phyloP scores from a whole-genome alignment of 2,113 vertebrate species.

The Melanostigma gelatinosum region DNA sequence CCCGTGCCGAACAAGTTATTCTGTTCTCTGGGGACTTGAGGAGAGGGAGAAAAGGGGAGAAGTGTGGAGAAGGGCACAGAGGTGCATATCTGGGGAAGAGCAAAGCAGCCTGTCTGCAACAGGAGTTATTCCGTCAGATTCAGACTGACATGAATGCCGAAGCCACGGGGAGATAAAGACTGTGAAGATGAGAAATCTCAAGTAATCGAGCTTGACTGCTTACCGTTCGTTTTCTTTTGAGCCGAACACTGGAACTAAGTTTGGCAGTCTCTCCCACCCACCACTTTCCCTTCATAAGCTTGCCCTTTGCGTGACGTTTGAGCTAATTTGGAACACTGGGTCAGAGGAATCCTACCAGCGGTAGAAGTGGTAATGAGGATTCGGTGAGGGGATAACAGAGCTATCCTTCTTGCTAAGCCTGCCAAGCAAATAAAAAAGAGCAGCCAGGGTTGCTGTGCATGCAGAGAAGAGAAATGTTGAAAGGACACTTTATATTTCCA shows the following conservation, averaged over 20 bases:
- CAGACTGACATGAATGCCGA: constrained; percentile 33
- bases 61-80: constrained; percentile 29
- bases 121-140: constrained; percentile 26
- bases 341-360: constrained; percentile 55
- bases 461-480: neutral
- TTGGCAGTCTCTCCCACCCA: constrained; percentile 61
- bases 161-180: constrained; percentile 7
- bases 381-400: constrained; percentile 35
- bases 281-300: constrained; percentile 31
- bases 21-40: constrained; percentile 45
- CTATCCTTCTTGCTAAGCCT: constrained; percentile 6
- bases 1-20: constrained; percentile 60
- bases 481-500: neutral
- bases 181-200: constrained; percentile 42
- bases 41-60: constrained; percentile 29
- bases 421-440: neutral
- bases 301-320: constrained; percentile 70
- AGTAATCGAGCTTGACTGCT: constrained; percentile 50
- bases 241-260: constrained; percentile 62
- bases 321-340: constrained; percentile 63
- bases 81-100: constrained; percentile 25
- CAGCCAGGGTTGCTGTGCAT: neutral
- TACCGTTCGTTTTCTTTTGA: constrained; percentile 71
- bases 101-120: constrained; percentile 23
- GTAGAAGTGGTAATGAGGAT: constrained; percentile 59